These are phyloP conservation scores for Cryptomyrus ogoouensis DNA, from an alignment of 2,113 vertebrate genomes.

Conservation along the genomic window DNA sequence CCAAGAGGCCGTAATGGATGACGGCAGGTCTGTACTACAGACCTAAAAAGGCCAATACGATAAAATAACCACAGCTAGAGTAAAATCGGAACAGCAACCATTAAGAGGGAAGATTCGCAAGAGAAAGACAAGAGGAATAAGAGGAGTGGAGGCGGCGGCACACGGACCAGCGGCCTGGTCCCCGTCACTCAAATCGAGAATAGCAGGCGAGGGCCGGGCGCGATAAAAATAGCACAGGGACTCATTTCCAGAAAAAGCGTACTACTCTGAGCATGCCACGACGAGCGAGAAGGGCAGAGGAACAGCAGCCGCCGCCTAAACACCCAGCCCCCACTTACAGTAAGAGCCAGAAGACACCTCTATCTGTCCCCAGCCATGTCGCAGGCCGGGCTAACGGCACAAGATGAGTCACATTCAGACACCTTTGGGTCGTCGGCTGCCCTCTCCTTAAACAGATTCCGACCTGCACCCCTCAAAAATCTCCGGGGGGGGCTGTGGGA, in stretches of 20 bases:
- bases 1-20: not conserved
- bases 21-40: not conserved
- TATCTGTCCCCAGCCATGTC: not conserved
- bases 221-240: conserved; percentile 29
- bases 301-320: not conserved
- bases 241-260: conserved; percentile 16
- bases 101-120: conserved; percentile 6
- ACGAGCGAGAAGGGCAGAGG: not conserved
- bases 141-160: not conserved
- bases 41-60: not conserved
- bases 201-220: conserved; percentile 6
- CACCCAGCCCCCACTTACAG: not conserved
- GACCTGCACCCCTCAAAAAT: not conserved
- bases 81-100: not conserved
- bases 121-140: not conserved
- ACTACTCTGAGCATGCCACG: not conserved
- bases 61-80: not conserved
- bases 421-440: not conserved
- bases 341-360: not conserved
- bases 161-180: conserved; percentile 7
- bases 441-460: not conserved
- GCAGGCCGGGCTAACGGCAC: not conserved
- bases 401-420: not conserved
- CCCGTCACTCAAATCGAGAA: conserved; percentile 23
- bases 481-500: not conserved